These are phyloP conservation scores for Tylochromis polylepis DNA, from an alignment of 2,113 vertebrate genomes.

Conservation along the genomic window DNA sequence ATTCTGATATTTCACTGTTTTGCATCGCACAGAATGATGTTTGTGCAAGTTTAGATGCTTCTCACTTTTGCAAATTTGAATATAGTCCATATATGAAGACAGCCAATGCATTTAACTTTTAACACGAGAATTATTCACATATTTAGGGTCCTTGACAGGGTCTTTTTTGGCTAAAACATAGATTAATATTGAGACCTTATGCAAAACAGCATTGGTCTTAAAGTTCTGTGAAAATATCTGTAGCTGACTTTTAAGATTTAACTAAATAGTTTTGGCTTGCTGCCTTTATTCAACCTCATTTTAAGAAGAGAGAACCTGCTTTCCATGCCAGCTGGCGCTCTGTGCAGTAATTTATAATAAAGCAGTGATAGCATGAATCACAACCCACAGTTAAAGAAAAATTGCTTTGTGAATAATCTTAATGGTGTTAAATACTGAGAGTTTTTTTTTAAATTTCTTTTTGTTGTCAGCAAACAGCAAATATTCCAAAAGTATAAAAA, in stretches of 20 bases:
- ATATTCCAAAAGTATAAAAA: background rate
- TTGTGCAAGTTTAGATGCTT: background rate
- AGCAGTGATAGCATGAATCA: background rate
- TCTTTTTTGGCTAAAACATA: background rate
- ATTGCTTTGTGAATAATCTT: background rate
- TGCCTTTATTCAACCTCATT: background rate
- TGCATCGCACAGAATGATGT: background rate
- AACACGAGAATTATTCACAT: background rate
- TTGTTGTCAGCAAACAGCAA: background rate
- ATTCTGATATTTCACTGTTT: background rate
- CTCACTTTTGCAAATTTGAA: background rate
- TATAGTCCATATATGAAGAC: background rate
- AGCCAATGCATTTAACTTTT: background rate
- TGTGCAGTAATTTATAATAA: background rate
- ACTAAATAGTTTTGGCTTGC: background rate
- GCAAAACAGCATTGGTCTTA: background rate
- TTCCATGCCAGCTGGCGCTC: background rate
- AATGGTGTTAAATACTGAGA: background rate
- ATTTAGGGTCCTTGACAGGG: background rate
- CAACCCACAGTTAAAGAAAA: background rate
- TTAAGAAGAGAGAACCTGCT: background rate
- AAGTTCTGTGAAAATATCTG: background rate
- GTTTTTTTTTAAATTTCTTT: background rate
- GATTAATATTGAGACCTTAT: background rate
- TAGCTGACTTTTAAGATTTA: background rate